Conservation (phyloP, 1,140 invertebrate species). For the Drosophila persimilis region DNA sequence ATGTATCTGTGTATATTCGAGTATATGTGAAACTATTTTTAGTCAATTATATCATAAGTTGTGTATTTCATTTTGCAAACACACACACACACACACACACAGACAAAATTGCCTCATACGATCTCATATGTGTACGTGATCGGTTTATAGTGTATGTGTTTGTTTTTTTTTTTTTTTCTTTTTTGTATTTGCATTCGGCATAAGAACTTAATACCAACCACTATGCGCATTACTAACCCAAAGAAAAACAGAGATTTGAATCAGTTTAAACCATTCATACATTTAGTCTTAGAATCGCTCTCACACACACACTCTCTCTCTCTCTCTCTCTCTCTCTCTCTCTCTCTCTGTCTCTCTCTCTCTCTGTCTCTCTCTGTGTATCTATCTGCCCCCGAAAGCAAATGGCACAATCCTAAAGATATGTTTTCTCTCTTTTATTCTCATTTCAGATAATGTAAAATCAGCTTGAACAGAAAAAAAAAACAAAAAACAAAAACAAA, state of each 20-base stretch:
- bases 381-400: constrained; percentile 20
- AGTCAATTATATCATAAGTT: constrained; percentile 55
- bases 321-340: constrained; percentile 31
- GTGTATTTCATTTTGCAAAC: constrained; percentile 44
- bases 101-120: background rate
- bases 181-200: constrained; percentile 46
- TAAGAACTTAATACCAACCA: constrained; percentile 28
- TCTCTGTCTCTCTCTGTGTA: constrained; percentile 40
- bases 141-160: constrained; percentile 9
- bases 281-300: constrained; percentile 33
- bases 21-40: constrained; percentile 41
- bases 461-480: constrained; percentile 70
- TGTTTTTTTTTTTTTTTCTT: constrained; percentile 27
- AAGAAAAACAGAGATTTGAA: constrained; percentile 24
- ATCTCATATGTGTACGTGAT: background rate
- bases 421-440: constrained; percentile 73
- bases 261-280: constrained; percentile 41
- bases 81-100: background rate
- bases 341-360: constrained; percentile 18
- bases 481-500: constrained; percentile 40
- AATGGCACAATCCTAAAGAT: constrained; percentile 66
- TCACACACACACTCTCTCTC: constrained; percentile 6
- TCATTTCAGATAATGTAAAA: constrained; percentile 83
- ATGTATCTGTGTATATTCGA: background rate
- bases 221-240: constrained; percentile 54